Conservation (phyloP, 2,113 vertebrate genomes). For the Mustelus asterias region DNA sequence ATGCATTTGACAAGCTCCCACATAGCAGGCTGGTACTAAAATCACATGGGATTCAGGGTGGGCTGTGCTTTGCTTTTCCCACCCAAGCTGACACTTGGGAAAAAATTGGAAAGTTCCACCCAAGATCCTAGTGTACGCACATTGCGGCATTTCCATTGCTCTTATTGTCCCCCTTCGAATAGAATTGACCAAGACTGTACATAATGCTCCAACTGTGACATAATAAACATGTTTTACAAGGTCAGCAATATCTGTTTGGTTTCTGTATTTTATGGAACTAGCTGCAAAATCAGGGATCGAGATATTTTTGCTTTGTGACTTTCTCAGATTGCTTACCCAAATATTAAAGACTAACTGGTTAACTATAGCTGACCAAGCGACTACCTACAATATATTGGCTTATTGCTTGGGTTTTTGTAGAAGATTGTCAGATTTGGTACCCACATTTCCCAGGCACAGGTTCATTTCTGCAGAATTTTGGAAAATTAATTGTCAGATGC, state of each 20-base stretch:
- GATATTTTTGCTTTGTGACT: not conserved
- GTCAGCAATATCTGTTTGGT: not conserved
- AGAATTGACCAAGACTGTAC: not conserved
- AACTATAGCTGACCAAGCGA: too few species aligned
- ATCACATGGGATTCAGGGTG: too few species aligned
- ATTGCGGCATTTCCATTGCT: not conserved
- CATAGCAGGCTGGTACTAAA: too few species aligned
- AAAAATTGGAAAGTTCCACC: too few species aligned
- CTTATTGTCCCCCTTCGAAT: not conserved
- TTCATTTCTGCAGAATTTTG: not conserved
- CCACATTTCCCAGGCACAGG: not conserved
- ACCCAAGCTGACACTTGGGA: too few species aligned
- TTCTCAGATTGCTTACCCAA: not conserved
- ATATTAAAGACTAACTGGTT: not conserved
- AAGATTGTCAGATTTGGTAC: not conserved
- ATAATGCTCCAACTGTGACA: not conserved
- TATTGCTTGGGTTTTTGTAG: not conserved
- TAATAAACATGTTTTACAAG: not conserved
- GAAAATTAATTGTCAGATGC: not conserved
- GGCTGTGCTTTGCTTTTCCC: too few species aligned
- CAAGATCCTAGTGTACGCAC: not conserved
- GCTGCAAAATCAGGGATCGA: not conserved
- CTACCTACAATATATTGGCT: not conserved
- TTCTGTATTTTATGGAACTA: not conserved
- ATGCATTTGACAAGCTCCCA: too few species aligned